Evolutionary conservation across 1,140 invertebrate species (phyloP).

Genomic region (Dryas iulia): DNA sequence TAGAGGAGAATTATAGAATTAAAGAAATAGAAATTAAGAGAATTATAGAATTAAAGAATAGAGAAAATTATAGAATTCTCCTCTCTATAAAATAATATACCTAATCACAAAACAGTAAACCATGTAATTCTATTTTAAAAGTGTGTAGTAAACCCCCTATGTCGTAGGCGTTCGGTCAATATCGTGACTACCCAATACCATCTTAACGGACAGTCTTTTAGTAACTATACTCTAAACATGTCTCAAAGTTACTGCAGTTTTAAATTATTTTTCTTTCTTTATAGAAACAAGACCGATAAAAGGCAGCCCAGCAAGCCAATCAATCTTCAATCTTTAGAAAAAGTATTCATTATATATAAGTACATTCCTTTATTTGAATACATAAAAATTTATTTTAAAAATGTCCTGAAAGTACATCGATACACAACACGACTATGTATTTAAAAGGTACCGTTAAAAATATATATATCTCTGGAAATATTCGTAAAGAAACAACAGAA

Average conservation of each 20-base stretch:
- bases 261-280: neutral
- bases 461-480: neutral
- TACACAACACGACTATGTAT: neutral
- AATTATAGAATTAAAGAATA: too few species aligned
- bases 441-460: neutral
- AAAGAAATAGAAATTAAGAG: too few species aligned
- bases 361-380: too few species aligned
- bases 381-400: neutral
- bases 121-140: too few species aligned
- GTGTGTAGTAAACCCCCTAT: neutral
- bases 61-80: too few species aligned
- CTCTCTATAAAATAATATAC: too few species aligned
- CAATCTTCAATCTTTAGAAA: neutral
- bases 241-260: neutral
- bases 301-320: neutral
- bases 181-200: neutral
- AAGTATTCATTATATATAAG: too few species aligned
- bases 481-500: neutral
- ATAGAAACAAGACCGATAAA: neutral
- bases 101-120: neutral
- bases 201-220: neutral
- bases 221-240: neutral
- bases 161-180: neutral
- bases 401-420: neutral
- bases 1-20: too few species aligned